Percentiles rank a stretch among this genome's conserved stretches.
Evolutionary conservation across 30 jellyfish, hydroid and myxozoan genomes (phyloP).

Genomic region (Cassiopea andromeda): DNA sequence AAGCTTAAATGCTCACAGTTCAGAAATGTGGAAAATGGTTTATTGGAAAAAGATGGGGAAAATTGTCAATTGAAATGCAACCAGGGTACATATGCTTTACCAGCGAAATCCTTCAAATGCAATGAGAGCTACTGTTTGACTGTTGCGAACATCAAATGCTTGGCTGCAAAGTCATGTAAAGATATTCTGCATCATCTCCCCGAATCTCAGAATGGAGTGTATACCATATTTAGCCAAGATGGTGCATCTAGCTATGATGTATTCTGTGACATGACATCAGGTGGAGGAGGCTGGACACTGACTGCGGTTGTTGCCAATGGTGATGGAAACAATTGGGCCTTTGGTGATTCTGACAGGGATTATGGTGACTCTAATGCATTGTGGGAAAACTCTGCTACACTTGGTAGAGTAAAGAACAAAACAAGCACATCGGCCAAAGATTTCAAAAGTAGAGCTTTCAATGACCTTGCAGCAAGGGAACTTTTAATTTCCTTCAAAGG

Average conservation of each 20-base stretch:
- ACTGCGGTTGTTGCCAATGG: conserved; percentile 76
- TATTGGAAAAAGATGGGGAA: conserved; percentile 40
- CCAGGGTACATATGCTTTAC: conserved; percentile 50
- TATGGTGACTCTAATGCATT: conserved; percentile 53
- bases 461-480: conserved; percentile 29
- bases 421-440: conserved; percentile 27
- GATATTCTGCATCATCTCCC: conserved; percentile 25
- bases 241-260: conserved; percentile 34
- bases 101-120: conserved; percentile 24
- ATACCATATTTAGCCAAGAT: conserved; percentile 10
- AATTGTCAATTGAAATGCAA: conserved; percentile 33
- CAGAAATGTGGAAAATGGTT: conserved; percentile 43
- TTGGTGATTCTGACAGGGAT: conserved; percentile 59
- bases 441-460: conserved; percentile 55
- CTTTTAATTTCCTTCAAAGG: conserved; percentile 64
- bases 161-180: conserved; percentile 40
- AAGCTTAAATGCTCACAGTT: not conserved
- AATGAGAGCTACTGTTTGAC: conserved; percentile 1
- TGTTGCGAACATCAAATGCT: conserved; percentile 6
- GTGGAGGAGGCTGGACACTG: conserved; percentile 77
- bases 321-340: conserved; percentile 54
- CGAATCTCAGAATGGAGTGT: conserved; percentile 45
- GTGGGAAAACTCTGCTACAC: conserved; percentile 58
- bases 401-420: conserved; percentile 10
- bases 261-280: conserved; percentile 71